Conservation (phyloP, 2,797 vertebrate genomes). For the Enteromius trimaculatus region DNA sequence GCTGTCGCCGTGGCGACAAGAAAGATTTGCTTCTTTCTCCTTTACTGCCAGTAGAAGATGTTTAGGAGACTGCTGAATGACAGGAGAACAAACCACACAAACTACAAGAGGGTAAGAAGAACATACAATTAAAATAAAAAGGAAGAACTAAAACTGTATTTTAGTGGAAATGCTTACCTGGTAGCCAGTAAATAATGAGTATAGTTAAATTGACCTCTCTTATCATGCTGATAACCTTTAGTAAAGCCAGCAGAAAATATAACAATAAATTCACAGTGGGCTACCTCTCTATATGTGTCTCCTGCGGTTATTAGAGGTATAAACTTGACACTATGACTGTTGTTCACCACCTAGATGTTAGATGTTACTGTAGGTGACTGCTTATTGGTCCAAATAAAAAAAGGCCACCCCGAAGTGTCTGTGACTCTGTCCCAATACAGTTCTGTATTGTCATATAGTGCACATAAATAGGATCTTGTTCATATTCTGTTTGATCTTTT, state of each 20-base stretch:
- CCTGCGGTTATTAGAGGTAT: not conserved
- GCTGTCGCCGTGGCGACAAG: slow-evolving; percentile 63
- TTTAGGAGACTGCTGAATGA: slow-evolving; percentile 50
- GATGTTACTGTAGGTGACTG: not conserved
- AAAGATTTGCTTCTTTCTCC: slow-evolving; percentile 44
- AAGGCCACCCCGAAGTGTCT: not conserved
- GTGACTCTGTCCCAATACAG: not conserved
- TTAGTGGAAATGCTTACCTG: slow-evolving; percentile 19
- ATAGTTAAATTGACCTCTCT: not conserved
- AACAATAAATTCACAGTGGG: not conserved
- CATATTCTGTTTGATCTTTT: not conserved
- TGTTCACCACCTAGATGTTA: not conserved
- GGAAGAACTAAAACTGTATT: too few relatives aligned
- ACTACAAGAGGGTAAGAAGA: slow-evolving; percentile 10
- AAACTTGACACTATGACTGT: not conserved
- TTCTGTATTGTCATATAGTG: not conserved
- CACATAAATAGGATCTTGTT: not conserved
- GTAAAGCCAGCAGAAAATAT: not conserved
- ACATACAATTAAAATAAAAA: too few relatives aligned
- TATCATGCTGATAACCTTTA: slow-evolving; percentile 13
- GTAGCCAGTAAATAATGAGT: not conserved
- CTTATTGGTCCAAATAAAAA: slow-evolving; percentile 2
- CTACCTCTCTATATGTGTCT: not conserved
- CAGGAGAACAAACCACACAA: slow-evolving; percentile 30
- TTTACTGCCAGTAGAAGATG: slow-evolving; percentile 19